Evolutionary conservation across 2,113 vertebrate species (phyloP).

Genomic region (Phocoena phocoena): DNA sequence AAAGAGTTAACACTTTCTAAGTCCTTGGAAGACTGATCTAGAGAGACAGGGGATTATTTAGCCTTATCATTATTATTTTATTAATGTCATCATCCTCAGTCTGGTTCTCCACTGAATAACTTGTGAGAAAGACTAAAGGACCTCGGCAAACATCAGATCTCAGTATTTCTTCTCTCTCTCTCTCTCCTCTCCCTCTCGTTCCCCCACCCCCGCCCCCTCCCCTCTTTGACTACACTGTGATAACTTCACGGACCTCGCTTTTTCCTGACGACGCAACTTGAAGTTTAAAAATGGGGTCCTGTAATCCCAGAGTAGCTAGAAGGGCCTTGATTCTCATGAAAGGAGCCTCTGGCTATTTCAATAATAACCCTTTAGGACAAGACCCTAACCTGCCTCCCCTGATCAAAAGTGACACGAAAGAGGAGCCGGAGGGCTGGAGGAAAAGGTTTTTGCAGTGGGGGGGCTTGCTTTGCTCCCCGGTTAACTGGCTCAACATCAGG

Average conservation of each 20-base stretch:
- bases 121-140: not conserved
- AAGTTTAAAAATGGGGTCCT: not conserved
- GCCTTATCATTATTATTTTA: not conserved
- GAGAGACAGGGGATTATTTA: not conserved
- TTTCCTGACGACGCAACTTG: not conserved
- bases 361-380: not conserved
- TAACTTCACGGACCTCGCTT: not conserved
- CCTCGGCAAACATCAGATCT: not conserved
- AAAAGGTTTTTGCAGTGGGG: not conserved
- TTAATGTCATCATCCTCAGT: not conserved
- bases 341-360: not conserved
- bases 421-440: not conserved
- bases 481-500: conserved; percentile 22
- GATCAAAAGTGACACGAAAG: not conserved
- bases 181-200: no score
- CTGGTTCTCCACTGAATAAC: not conserved
- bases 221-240: not conserved
- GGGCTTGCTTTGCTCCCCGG: not conserved
- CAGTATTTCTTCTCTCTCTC: not conserved
- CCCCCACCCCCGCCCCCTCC: no score
- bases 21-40: not conserved
- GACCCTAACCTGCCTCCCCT: not conserved
- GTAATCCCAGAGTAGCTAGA: not conserved
- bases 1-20: not conserved
- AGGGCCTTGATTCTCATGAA: not conserved